Evolutionary conservation across 2,888 invertebrate genomes (phyloP), one percentile per base, ranked within the genome.

Genomic region (Temnothorax ravouxi): DNA sequence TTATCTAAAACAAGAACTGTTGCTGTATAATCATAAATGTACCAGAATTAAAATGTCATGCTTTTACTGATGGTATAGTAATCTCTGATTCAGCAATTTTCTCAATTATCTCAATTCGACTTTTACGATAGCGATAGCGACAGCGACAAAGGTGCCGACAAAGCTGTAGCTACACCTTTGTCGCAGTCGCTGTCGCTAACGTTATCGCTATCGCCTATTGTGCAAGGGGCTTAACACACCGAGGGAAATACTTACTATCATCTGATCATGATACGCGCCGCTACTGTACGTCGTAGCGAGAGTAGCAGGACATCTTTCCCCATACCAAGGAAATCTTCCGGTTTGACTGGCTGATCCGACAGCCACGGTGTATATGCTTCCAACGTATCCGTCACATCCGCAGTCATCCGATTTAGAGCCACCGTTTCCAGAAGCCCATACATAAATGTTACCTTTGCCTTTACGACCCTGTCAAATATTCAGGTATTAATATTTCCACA

Each of bases 341-440:
- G 96, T 96, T 94, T 98, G 97, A 3, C 98, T 97, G 5, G 98
- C 98, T 92, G 98, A 98, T 74, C 98, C 98, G 71, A 99, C 97
- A 0, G 98, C 97, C 87, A 99, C 96, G 0, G 99, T 99, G 95
- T 97, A 98, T 87, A 98, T 97, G 93, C 97, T 98, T 41, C 97
- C 96, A 2, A 97, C 96, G 95, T 97, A 99, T 91, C 99, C 99
- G 94, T 99, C 99, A 94, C 98, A 98, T 92, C 98, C 98, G 93
- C 99, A 99, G 94, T 98, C 98, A 94, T 99, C 99, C 9, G 96
- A 96, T 85, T 96, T 96, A 13, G 96, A 96, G 5, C 99, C 98
- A 0, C 99, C 99, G 93, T 99, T 99, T 3, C 99, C 99, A 44
- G 98, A 97, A 0, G 99, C 99, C 98, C 99, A 99, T 0, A 98